Conservation (phyloP, 2,797 vertebrate genomes). For the Siniperca scherzeri region DNA sequence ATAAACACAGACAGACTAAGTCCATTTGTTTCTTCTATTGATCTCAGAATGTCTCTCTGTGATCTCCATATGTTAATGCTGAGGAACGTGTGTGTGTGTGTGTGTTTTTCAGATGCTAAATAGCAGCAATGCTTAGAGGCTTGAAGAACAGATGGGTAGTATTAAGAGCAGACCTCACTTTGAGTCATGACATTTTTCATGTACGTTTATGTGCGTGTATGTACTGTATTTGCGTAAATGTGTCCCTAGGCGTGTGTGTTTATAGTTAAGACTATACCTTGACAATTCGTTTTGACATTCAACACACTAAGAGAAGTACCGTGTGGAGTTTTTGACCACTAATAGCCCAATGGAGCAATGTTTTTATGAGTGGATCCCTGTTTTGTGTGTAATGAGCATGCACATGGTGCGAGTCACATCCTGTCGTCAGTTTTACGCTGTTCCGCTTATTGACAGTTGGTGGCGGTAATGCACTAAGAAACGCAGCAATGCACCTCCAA, state of each 20-base stretch:
- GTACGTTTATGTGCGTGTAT: background rate
- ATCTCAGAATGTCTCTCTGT: background rate
- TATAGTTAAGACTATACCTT: background rate
- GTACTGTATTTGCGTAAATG: no score
- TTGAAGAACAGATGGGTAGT: background rate
- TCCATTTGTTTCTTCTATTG: background rate
- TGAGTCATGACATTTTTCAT: background rate
- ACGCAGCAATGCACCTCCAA: no score
- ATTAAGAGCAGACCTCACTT: background rate
- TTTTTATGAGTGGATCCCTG: background rate
- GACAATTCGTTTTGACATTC: background rate
- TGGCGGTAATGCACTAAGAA: no score
- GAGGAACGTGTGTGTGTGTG: background rate
- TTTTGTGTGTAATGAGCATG: background rate
- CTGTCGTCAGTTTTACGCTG: no score
- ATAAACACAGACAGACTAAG: background rate
- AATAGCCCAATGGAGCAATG: no score
- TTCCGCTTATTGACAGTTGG: no score
- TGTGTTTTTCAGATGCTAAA: background rate
- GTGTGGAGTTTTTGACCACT: no score
- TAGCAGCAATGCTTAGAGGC: background rate
- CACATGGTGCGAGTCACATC: no score
- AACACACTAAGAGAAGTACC: background rate
- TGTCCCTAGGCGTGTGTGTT: no score
- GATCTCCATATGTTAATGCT: slow-evolving; percentile 23